These are phyloP conservation scores for Pempheris klunzingeri DNA, from an alignment of 2,797 vertebrate genomes.

Conservation along the genomic window DNA sequence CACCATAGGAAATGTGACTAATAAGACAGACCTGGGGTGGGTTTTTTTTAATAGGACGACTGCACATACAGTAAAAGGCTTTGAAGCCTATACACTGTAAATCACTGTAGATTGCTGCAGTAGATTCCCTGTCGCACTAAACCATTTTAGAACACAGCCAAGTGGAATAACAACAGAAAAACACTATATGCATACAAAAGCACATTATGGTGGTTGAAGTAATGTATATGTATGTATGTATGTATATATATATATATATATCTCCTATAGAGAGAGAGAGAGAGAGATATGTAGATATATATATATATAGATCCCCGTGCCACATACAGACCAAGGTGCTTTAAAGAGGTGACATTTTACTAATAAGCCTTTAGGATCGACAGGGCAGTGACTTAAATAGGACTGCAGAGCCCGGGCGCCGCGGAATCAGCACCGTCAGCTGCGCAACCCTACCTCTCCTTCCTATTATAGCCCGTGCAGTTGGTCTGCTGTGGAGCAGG, in stretches of 20 bases:
- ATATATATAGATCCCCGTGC: too few relatives aligned
- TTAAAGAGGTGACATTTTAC: slow-evolving; percentile 54
- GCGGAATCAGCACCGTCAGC: slow-evolving; percentile 88
- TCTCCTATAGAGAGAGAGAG: too few relatives aligned
- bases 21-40: neutral
- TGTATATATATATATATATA: too few relatives aligned
- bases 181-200: neutral
- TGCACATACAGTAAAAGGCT: neutral
- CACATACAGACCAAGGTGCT: slow-evolving; percentile 17
- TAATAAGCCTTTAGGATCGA: slow-evolving; percentile 53
- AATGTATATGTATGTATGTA: too few relatives aligned
- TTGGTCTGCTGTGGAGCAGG: slow-evolving; percentile 70
- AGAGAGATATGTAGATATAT: too few relatives aligned
- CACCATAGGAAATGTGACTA: neutral
- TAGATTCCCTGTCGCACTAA: neutral
- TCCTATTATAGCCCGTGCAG: slow-evolving; percentile 91
- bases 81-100: neutral
- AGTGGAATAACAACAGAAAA: neutral
- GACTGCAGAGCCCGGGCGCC: slow-evolving; percentile 74
- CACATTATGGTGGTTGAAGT: neutral
- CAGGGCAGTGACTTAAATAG: slow-evolving; percentile 80
- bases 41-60: neutral
- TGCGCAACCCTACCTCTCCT: slow-evolving; percentile 85
- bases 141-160: neutral
- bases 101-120: neutral